A percentile compares a stretch with the other conserved stretches of the same genome.
These are phyloP conservation scores for Uromys caudimaculatus DNA, from an alignment of 2,797 vertebrate genomes.

Conservation along the genomic window DNA sequence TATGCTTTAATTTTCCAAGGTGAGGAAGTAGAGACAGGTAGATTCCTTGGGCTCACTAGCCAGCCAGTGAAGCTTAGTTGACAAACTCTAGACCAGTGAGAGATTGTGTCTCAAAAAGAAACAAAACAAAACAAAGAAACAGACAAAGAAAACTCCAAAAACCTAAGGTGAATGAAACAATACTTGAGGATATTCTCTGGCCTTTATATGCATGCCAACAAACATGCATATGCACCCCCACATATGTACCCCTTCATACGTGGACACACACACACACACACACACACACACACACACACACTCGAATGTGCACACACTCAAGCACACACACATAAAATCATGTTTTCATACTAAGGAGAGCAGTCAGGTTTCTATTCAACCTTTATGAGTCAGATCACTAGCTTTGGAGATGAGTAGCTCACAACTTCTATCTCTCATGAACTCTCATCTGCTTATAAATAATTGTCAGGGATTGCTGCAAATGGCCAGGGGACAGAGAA, in stretches of 20 bases:
- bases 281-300: not conserved
- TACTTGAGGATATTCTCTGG: not conserved
- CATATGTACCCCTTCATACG: not conserved
- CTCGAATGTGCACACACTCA: not conserved
- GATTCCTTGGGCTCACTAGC: not conserved
- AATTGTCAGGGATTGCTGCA: not conserved
- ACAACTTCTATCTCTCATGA: not conserved
- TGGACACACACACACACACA: not conserved
- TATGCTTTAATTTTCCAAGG: not conserved
- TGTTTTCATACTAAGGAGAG: not conserved
- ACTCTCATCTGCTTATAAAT: constrained; percentile 5
- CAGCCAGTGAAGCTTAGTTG: not conserved
- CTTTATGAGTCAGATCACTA: not conserved
- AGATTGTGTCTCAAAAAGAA: not conserved
- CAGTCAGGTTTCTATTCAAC: not conserved
- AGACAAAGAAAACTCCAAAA: too few relatives aligned
- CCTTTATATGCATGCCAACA: not conserved
- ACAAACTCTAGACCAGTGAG: not conserved
- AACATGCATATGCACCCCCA: not conserved
- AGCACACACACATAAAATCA: not conserved
- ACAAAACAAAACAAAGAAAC: not conserved
- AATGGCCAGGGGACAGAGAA: not conserved
- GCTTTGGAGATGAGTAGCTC: not conserved
- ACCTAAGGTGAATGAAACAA: not conserved
- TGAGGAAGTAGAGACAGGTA: not conserved